These are phyloP conservation scores for Pomacea canaliculata DNA, from an alignment of 2,888 invertebrate species.

Conservation along the genomic window DNA sequence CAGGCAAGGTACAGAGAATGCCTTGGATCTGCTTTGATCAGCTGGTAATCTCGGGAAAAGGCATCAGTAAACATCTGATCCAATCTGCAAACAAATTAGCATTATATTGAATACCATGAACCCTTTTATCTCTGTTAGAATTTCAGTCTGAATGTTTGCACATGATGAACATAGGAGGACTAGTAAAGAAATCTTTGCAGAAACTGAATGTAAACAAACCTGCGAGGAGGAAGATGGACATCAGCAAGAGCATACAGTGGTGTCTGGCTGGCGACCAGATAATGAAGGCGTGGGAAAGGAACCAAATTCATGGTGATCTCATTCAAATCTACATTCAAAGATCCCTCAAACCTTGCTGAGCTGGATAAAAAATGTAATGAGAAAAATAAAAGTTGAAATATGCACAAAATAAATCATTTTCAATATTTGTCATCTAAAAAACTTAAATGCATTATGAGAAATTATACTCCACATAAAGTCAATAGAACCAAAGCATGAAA, in stretches of 20 bases:
- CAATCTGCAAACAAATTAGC: conserved; percentile 47
- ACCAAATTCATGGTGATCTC: conserved; percentile 72
- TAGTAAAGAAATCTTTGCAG: too few relatives aligned
- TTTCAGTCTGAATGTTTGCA: too few relatives aligned
- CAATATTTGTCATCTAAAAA: not conserved
- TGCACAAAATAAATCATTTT: not conserved
- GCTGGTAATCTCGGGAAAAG: conserved; percentile 68
- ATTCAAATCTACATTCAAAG: conserved; percentile 71
- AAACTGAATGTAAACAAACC: conserved; percentile 42
- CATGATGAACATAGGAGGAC: too few relatives aligned
- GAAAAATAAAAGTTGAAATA: not conserved
- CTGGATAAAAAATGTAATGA: conserved; percentile 46
- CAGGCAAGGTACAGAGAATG: conserved; percentile 69
- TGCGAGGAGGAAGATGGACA: conserved; percentile 63
- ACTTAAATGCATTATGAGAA: not conserved
- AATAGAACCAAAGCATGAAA: too few relatives aligned
- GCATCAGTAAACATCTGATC: conserved; percentile 71
- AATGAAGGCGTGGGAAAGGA: conserved; percentile 71
- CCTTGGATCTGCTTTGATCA: conserved; percentile 67
- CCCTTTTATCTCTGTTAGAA: too few relatives aligned
- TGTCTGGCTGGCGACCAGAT: conserved; percentile 69
- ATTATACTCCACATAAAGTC: too few relatives aligned
- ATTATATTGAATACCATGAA: too few relatives aligned
- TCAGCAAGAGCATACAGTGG: conserved; percentile 68
- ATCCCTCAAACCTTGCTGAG: conserved; percentile 71